These are phyloP conservation scores for Papilio polyxenes DNA, from an alignment of 1,140 invertebrate species.

Conservation along the genomic window DNA sequence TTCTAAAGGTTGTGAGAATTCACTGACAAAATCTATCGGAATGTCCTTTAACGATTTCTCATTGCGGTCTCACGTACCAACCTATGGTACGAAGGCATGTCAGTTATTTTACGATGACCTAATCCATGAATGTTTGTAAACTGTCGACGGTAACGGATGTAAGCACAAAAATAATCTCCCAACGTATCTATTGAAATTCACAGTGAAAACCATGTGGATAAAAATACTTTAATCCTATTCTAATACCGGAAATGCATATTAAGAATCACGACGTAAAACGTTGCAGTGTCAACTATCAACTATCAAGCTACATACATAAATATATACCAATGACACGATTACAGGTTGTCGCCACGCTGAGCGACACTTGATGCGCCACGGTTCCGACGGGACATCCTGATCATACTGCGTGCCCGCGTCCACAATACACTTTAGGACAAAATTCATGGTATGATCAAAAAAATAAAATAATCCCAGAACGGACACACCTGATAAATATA, in stretches of 20 bases:
- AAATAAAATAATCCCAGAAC: neutral
- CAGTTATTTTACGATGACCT: slow-evolving; percentile 13
- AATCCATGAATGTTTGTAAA: neutral
- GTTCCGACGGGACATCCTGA: slow-evolving; percentile 75
- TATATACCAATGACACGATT: slow-evolving; percentile 60
- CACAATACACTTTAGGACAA: slow-evolving; percentile 56
- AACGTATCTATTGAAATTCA: too few relatives aligned
- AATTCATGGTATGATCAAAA: slow-evolving; percentile 22
- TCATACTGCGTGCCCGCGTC: slow-evolving; percentile 67
- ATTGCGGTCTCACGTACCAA: neutral
- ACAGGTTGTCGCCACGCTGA: slow-evolving; percentile 63
- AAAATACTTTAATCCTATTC: neutral
- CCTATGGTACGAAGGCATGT: slow-evolving; percentile 21
- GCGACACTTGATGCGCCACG: slow-evolving; percentile 45
- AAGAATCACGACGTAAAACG: slow-evolving; percentile 21
- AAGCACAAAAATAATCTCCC: neutral
- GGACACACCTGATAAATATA: neutral
- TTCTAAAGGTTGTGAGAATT: slow-evolving; percentile 55
- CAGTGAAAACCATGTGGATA: neutral
- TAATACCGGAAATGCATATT: neutral
- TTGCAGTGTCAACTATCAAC: neutral
- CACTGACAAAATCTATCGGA: slow-evolving; percentile 43
- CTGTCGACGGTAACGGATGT: neutral
- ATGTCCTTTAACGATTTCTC: slow-evolving; percentile 40
- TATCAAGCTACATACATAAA: slow-evolving; percentile 8